Evolutionary conservation across 2,113 vertebrate genomes (phyloP).

Genomic region (Astatoreochromis straeleni): DNA sequence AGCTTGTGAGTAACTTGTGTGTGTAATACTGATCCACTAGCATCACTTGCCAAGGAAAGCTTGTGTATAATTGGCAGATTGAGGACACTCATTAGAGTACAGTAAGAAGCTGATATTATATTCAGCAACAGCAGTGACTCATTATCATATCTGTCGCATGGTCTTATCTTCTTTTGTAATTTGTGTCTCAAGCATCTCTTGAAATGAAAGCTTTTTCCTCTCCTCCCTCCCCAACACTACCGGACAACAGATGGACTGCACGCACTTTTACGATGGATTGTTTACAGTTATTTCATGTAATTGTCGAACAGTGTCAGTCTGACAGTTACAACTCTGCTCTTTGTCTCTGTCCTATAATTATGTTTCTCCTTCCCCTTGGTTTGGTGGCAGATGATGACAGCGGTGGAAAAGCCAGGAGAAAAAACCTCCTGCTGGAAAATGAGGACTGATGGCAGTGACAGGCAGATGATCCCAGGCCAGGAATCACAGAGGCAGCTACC

Average conservation of each 20-base stretch:
- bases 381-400: slow-evolving; percentile 23
- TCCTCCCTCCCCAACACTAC: neutral
- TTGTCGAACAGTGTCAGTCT: neutral
- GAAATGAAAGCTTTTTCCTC: neutral
- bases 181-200: neutral
- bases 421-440: slow-evolving; percentile 21
- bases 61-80: neutral
- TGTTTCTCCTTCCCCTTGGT: slow-evolving; percentile 11
- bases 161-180: neutral
- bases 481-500: slow-evolving; percentile 6
- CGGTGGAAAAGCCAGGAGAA: slow-evolving; percentile 16
- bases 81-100: neutral
- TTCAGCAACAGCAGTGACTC: neutral
- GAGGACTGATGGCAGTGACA: slow-evolving; percentile 28
- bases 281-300: slow-evolving; percentile 7
- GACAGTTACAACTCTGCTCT: neutral
- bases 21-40: neutral
- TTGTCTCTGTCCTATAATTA: slow-evolving; percentile 54
- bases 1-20: slow-evolving; percentile 14
- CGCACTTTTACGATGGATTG: neutral
- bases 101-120: neutral
- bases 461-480: neutral
- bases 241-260: neutral
- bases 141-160: neutral
- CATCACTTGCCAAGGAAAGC: neutral